Percentiles rank a stretch among this genome's conserved stretches.
Evolutionary conservation across 2,888 invertebrate species (phyloP).

Genomic region (Abrostola triplasia): DNA sequence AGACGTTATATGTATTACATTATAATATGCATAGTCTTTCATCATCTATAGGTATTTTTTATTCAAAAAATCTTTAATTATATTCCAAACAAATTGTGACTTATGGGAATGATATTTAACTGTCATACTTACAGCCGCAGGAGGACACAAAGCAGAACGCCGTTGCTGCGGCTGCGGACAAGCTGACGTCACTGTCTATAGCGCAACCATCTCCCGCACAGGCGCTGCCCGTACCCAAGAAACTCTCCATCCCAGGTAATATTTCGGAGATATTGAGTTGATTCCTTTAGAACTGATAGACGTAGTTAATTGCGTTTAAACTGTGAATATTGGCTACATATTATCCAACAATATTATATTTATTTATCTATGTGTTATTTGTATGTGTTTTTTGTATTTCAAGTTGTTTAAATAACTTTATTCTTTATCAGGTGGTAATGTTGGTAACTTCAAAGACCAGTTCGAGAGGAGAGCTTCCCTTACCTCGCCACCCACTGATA

Average conservation of each 20-base stretch:
- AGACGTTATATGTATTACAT: too few relatives aligned
- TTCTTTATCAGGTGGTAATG: constrained; percentile 89
- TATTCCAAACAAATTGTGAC: too few relatives aligned
- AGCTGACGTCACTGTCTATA: constrained; percentile 77
- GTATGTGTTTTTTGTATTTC: not conserved
- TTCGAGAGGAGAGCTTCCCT: constrained; percentile 94
- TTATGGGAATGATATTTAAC: too few relatives aligned
- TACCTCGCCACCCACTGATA: constrained; percentile 77
- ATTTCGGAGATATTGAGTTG: too few relatives aligned
- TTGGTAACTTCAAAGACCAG: constrained; percentile 95
- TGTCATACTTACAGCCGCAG: constrained; percentile 36
- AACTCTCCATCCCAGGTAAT: constrained; percentile 93
- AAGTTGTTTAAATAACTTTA: not conserved
- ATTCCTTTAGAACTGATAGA: too few relatives aligned
- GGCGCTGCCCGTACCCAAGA: constrained; percentile 90
- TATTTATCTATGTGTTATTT: not conserved
- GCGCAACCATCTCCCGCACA: constrained; percentile 65
- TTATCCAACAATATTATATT: not conserved
- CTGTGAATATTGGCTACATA: not conserved
- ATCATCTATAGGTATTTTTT: too few relatives aligned
- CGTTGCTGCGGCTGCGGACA: constrained; percentile 78
- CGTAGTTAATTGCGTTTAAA: too few relatives aligned
- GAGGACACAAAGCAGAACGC: constrained; percentile 72
- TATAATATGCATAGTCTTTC: too few relatives aligned
- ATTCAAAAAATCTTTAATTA: too few relatives aligned